Base-by-base conservation (phyloP, 1,140 invertebrate species). In the Phenacoccus solenopsis region DNA sequence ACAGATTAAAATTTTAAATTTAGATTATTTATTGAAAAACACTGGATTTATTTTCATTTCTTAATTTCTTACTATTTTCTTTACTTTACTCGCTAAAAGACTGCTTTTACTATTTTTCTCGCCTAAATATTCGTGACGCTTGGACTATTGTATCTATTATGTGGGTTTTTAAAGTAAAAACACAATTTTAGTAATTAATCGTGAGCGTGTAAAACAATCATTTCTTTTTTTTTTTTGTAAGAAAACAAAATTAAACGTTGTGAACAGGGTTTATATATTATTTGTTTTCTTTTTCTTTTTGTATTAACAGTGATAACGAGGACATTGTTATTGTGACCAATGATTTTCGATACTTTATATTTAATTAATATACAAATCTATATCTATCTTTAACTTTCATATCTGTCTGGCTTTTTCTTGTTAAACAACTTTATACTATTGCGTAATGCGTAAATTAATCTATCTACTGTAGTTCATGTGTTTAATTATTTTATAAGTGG, bases 311-410 rank as follows among this genome's bases (percentile, higher is more conserved):
- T 49, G 38, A 49, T 49, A 49, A 49, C 20, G 5, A 49, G 16
- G n/a, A n/a, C n/a, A 49, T 49, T 49, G 38, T 49, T 49, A 49
- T 49, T 49, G 38, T 49, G 38, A 49, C 38, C 38, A 49, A 49
- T 32, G n/a, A n/a, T n/a, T n/a, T n/a, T n/a, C n/a, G n/a, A n/a
- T 32, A 5, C 30, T 13, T 32, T 32, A 13, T 49, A 49, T 49
- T 49, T 49, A 9, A 16, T 49, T 49, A n/a, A n/a, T n/a, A n/a
- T 49, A 9, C 16, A 49, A 49, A 49, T 49, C 16, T 49, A 49
- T 49, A 49, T 49, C 38, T 49, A 49, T 49, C 38, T 49, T 49
- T 49, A 49, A 49, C 38, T 49, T 49, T 49, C 38, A 49, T 49
- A n/a, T 49, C 38, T 49, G 38, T 49, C 38, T 49, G 5, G 38